A percentile compares a stretch with the other conserved stretches of the same genome.
Evolutionary conservation across 2,888 invertebrate species (phyloP).

Genomic region (Oasisia sp.): DNA sequence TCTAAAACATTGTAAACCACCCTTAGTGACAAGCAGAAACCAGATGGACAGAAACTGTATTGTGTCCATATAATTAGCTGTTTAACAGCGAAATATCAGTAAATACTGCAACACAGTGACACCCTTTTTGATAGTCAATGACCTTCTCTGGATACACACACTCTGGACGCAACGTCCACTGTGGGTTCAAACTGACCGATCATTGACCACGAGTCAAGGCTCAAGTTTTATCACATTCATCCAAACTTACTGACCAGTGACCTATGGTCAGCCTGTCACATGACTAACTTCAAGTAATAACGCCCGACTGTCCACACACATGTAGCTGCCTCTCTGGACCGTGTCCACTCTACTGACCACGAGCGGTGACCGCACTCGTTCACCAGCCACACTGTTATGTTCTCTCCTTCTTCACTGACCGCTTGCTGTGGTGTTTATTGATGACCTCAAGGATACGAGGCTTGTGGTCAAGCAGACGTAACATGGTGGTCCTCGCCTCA

Average conservation of each 20-base stretch:
- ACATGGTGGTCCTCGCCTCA: slow-evolving; percentile 87
- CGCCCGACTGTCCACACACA: neutral
- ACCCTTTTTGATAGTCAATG: neutral
- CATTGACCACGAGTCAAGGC: neutral
- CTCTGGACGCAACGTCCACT: neutral
- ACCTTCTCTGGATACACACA: neutral
- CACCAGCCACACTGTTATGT: slow-evolving; percentile 7
- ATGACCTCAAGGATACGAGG: slow-evolving; percentile 89
- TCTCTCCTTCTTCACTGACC: slow-evolving; percentile 86
- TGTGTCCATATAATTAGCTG: too few relatives aligned
- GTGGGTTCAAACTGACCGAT: neutral
- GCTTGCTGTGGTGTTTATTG: slow-evolving; percentile 88
- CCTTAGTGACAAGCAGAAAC: too few relatives aligned
- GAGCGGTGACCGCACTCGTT: neutral
- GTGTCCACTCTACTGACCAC: neutral
- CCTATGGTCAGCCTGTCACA: neutral
- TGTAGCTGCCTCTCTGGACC: neutral
- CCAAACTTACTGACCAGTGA: neutral
- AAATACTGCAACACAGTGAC: too few relatives aligned
- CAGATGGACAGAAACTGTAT: too few relatives aligned
- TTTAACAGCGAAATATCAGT: too few relatives aligned
- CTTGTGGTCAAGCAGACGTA: slow-evolving; percentile 91
- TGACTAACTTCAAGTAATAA: neutral
- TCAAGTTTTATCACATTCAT: neutral
- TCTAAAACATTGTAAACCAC: too few relatives aligned